Conservation (phyloP, 1,140 invertebrate genomes). For the Plodia interpunctella region DNA sequence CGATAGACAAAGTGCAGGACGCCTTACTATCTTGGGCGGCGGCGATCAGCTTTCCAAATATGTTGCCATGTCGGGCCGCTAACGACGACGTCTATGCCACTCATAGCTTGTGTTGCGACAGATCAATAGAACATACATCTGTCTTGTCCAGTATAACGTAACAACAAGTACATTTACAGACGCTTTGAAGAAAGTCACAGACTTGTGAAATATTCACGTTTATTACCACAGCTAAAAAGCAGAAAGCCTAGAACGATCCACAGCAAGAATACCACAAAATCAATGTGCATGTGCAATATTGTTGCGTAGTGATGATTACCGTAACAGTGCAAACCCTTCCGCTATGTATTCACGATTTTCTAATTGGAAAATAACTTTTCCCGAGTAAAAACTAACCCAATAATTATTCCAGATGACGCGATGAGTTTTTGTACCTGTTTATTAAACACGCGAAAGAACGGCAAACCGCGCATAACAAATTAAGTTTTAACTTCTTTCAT, state of each 20-base stretch:
- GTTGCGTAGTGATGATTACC: constrained; percentile 20
- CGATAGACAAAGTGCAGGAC: not conserved
- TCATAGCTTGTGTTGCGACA: constrained; percentile 40
- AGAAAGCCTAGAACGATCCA: not conserved
- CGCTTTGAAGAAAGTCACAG: constrained; percentile 26
- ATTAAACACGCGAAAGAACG: constrained; percentile 8
- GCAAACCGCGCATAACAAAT: constrained; percentile 10
- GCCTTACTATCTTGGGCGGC: not conserved
- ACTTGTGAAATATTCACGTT: constrained; percentile 18
- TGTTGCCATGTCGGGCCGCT: constrained; percentile 21
- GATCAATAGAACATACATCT: constrained; percentile 50
- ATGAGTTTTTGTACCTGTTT: constrained; percentile 5
- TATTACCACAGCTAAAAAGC: constrained; percentile 9
- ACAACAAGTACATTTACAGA: constrained; percentile 11
- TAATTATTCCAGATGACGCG: constrained; percentile 10
- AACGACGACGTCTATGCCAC: constrained; percentile 28
- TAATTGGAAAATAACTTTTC: constrained; percentile 36
- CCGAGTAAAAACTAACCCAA: constrained; percentile 13
- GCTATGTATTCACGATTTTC: constrained; percentile 30
- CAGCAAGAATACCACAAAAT: constrained; percentile 4
- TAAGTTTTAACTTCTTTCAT: not conserved
- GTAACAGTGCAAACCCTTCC: constrained; percentile 31
- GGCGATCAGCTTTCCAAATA: constrained; percentile 1
- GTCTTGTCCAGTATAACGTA: constrained; percentile 32
- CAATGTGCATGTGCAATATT: constrained; percentile 4